Evolutionary conservation across 2,888 invertebrate genomes (phyloP).

Genomic region (Mycogona germanica): DNA sequence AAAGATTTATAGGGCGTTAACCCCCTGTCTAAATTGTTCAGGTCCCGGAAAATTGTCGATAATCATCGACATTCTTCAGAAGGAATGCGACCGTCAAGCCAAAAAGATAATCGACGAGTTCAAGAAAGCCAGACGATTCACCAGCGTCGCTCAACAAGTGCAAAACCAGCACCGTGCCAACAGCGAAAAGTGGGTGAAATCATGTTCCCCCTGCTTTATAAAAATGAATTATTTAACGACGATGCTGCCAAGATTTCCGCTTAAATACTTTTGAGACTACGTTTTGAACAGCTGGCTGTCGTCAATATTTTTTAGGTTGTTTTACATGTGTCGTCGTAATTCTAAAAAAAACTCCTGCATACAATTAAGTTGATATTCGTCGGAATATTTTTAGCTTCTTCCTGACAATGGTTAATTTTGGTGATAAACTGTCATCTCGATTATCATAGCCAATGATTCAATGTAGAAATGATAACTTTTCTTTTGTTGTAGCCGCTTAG

Average conservation of each 20-base stretch:
- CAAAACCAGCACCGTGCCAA: constrained; percentile 29
- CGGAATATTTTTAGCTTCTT: not conserved
- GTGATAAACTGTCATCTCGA: not conserved
- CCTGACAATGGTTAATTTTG: not conserved
- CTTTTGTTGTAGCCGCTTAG: constrained; percentile 31
- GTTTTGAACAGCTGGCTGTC: too few relatives aligned
- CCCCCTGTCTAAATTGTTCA: constrained; percentile 25
- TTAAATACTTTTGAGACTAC: too few relatives aligned
- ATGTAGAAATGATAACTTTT: not conserved
- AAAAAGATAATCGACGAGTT: constrained; percentile 54
- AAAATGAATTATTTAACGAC: not conserved
- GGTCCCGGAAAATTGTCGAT: constrained; percentile 56
- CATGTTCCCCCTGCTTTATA: too few relatives aligned
- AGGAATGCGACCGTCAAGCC: constrained; percentile 59
- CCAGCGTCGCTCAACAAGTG: constrained; percentile 48
- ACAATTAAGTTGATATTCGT: too few relatives aligned
- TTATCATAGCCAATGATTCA: not conserved
- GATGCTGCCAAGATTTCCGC: too few relatives aligned
- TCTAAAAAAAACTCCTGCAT: too few relatives aligned
- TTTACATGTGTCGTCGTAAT: too few relatives aligned
- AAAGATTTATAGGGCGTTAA: too few relatives aligned
- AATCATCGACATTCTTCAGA: constrained; percentile 58
- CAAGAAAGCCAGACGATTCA: constrained; percentile 49
- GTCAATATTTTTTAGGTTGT: too few relatives aligned
- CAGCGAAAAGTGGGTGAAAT: not conserved